Evolutionary conservation across 2,888 invertebrate genomes (phyloP).

Genomic region (Brachycybe producta): DNA sequence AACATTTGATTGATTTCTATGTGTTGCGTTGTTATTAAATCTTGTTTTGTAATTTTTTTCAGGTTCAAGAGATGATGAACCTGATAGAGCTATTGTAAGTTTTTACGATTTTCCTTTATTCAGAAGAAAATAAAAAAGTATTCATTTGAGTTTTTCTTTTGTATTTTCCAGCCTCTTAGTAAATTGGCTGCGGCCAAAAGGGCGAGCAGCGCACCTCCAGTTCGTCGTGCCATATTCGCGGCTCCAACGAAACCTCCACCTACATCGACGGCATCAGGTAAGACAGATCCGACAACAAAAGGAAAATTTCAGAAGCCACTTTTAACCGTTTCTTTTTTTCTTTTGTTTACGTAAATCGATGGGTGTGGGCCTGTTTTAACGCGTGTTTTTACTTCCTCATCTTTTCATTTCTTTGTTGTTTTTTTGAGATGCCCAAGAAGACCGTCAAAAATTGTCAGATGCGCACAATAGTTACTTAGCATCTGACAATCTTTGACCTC

Average conservation of each 20-base stretch:
- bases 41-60: conserved; percentile 13
- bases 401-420: neutral
- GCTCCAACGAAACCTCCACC: neutral
- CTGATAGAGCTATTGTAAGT: conserved; percentile 24
- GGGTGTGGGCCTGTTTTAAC: too few species aligned
- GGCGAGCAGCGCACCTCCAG: conserved; percentile 27
- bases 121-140: too few species aligned
- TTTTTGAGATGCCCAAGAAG: too few species aligned
- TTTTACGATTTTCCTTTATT: neutral
- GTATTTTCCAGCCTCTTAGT: neutral
- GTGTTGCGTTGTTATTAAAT: too few species aligned
- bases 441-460: too few species aligned
- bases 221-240: conserved; percentile 20
- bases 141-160: neutral
- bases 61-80: conserved; percentile 24
- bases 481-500: too few species aligned
- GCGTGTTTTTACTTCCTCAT: too few species aligned
- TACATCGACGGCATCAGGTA: conserved; percentile 1
- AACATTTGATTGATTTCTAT: too few species aligned
- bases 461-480: too few species aligned
- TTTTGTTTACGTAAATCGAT: neutral
- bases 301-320: too few species aligned
- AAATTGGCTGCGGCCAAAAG: conserved; percentile 21
- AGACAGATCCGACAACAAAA: neutral
- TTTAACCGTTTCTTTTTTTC: neutral